A percentile compares a stretch with the other conserved stretches of the same genome.
phyloP scores from a whole-genome alignment of 2,888 invertebrate species.

The Brenthis ino region DNA sequence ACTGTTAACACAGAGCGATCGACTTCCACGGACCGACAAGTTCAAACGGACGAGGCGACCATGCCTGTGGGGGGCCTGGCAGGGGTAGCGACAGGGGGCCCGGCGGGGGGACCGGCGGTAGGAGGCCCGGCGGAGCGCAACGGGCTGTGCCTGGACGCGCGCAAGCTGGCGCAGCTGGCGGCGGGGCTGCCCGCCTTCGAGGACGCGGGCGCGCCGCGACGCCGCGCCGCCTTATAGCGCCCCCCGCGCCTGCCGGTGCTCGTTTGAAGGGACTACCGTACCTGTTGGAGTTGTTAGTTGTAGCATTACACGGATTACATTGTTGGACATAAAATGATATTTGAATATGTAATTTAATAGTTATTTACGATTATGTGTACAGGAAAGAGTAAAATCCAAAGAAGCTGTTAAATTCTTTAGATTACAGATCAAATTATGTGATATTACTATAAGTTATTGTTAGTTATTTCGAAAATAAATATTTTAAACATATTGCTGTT shows the following conservation, averaged over 20 bases:
- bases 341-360: not conserved
- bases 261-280: conserved; percentile 29
- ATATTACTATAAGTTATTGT: conserved; percentile 40
- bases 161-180: conserved; percentile 46
- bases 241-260: conserved; percentile 36
- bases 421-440: conserved; percentile 37
- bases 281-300: too few relatives aligned
- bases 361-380: not conserved
- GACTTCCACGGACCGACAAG: conserved; percentile 60
- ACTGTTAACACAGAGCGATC: conserved; percentile 50
- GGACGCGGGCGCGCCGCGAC: conserved; percentile 17
- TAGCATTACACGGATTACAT: too few relatives aligned
- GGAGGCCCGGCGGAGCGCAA: conserved; percentile 40
- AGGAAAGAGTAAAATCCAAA: conserved; percentile 1
- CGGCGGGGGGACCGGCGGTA: conserved; percentile 30
- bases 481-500: conserved; percentile 15
- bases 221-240: conserved; percentile 34
- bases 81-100: too few relatives aligned
- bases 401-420: conserved; percentile 11
- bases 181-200: conserved; percentile 42
- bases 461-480: conserved; percentile 33
- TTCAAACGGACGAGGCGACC: conserved; percentile 64
- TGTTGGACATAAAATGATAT: not conserved
- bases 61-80: conserved; percentile 28
- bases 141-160: conserved; percentile 51